phyloP scores from a whole-genome alignment of 2,888 invertebrate species.

The Stegophylla sp. region DNA sequence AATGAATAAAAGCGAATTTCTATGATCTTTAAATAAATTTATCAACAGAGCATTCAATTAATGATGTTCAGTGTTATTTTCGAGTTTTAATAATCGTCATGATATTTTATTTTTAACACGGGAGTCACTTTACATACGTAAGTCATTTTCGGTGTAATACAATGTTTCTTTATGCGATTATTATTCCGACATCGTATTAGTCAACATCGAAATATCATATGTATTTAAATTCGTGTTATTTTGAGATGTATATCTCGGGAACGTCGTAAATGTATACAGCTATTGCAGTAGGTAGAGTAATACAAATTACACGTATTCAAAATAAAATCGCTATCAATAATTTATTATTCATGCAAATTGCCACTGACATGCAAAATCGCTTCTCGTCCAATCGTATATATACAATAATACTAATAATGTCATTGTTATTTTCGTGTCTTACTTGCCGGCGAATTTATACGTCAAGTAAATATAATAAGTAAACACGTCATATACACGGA shows the following conservation, averaged over 20 bases:
- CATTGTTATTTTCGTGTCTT: slow-evolving; percentile 20
- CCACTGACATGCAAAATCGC: slow-evolving; percentile 26
- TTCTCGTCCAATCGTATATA: not conserved
- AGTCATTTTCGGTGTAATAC: no score
- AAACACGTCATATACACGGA: no score
- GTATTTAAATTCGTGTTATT: slow-evolving; percentile 5
- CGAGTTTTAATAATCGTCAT: not conserved
- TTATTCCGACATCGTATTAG: not conserved
- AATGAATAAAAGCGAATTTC: no score
- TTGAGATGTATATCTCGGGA: slow-evolving; percentile 16
- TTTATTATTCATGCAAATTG: slow-evolving; percentile 29
- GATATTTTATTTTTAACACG: not conserved
- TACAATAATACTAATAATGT: not conserved
- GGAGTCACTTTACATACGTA: not conserved
- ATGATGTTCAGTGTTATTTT: not conserved
- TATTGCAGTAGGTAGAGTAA: not conserved
- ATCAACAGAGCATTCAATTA: no score
- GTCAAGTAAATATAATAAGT: no score
- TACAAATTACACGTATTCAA: slow-evolving; percentile 2
- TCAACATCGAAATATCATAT: not conserved
- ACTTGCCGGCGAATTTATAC: not conserved
- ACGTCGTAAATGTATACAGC: not conserved
- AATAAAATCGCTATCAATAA: slow-evolving; percentile 37
- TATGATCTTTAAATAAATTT: no score
- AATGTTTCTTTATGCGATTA: not conserved